Percentiles rank a stretch among this genome's conserved stretches.
These are phyloP conservation scores for Eilema sororculum DNA, from an alignment of 2,888 invertebrate genomes.

Conservation along the genomic window DNA sequence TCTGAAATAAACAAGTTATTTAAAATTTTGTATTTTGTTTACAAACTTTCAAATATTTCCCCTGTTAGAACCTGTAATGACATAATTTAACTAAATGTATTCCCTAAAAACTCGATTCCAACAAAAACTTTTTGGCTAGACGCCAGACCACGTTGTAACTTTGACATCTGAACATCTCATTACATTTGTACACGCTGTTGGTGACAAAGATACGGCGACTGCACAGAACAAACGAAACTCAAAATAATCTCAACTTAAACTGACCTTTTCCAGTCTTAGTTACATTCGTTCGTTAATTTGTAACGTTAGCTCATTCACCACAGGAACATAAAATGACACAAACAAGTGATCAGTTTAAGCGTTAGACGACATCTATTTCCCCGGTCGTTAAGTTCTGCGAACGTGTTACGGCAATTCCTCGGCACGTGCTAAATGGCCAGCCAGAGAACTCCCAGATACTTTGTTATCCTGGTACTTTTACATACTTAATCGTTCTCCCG, in stretches of 20 bases:
- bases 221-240: not conserved
- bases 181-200: conserved; percentile 21
- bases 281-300: not conserved
- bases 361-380: conserved; percentile 57
- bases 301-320: conserved; percentile 4
- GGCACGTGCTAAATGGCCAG: conserved; percentile 83
- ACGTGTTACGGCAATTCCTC: conserved; percentile 76
- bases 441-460: conserved; percentile 74
- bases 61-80: not conserved
- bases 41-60: not conserved
- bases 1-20: not conserved
- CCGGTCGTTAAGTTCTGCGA: conserved; percentile 78
- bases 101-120: conserved; percentile 18
- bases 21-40: not conserved
- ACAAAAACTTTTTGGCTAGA: conserved; percentile 38
- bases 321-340: conserved; percentile 20
- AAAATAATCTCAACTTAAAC: not conserved
- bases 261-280: not conserved
- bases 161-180: conserved; percentile 46
- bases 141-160: conserved; percentile 43
- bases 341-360: conserved; percentile 47
- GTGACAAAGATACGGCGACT: conserved; percentile 6
- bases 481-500: conserved; percentile 83
- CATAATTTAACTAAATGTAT: conserved; percentile 26
- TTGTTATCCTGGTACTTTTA: conserved; percentile 85